These are phyloP conservation scores for Silurus glanis DNA, from an alignment of 2,113 vertebrate species.

Conservation along the genomic window DNA sequence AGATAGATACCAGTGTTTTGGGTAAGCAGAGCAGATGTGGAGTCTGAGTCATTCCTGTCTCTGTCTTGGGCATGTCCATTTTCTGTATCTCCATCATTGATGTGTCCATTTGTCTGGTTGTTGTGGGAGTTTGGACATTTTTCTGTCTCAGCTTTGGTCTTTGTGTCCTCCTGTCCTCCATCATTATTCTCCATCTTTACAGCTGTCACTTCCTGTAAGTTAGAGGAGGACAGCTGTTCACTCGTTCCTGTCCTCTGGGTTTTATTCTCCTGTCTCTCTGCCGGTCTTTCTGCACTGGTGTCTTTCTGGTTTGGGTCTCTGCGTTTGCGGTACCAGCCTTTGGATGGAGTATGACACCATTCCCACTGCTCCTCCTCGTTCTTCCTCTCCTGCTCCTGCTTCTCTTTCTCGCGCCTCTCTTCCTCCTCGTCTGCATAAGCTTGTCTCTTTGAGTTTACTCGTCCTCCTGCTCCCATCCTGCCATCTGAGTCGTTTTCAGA, in stretches of 20 bases:
- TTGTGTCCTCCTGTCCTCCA: constrained; percentile 2
- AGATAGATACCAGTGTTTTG: neutral
- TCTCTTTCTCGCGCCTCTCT: constrained; percentile 58
- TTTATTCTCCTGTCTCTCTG: constrained; percentile 17
- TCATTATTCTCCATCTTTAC: neutral
- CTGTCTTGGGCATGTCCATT: neutral
- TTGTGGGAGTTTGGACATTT: neutral
- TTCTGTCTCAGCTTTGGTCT: constrained; percentile 6
- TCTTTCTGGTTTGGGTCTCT: constrained; percentile 38
- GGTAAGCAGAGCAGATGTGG: neutral
- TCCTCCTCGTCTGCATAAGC: constrained; percentile 47
- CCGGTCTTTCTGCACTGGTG: constrained; percentile 15
- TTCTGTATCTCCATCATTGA: neutral
- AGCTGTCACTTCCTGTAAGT: neutral
- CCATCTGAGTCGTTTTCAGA: constrained; percentile 2
- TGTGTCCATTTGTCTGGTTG: neutral
- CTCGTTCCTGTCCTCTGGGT: neutral
- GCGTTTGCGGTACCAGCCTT: constrained; percentile 42
- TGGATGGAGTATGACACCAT: constrained; percentile 40
- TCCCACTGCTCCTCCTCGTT: constrained; percentile 46
- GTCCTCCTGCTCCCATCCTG: constrained; percentile 3
- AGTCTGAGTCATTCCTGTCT: neutral
- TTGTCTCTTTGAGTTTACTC: constrained; percentile 34
- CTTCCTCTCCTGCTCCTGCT: constrained; percentile 51
- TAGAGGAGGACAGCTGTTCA: neutral